A percentile compares a stretch with the other conserved stretches of the same genome.
Conservation (phyloP, 2,797 vertebrate species). For the Phoebastria nigripes region DNA sequence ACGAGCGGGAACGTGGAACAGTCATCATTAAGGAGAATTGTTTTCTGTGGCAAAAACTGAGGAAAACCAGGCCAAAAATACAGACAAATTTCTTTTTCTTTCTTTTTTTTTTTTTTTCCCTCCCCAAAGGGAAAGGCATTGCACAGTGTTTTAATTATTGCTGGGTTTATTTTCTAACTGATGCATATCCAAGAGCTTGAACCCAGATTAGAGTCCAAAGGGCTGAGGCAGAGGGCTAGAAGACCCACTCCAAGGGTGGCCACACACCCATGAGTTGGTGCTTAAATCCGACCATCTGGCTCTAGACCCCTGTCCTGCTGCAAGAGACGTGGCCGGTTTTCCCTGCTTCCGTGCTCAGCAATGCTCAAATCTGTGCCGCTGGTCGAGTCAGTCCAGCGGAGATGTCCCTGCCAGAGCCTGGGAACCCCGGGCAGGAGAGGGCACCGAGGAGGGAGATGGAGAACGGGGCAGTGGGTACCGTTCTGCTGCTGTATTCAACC, state of each 20-base stretch:
- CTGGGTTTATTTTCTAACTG: neutral
- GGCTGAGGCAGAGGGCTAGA: neutral
- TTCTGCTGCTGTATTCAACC: neutral
- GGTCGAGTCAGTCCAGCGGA: neutral
- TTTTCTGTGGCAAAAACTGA: constrained; percentile 13
- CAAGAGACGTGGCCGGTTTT: neutral
- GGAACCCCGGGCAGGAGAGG: neutral
- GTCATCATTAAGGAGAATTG: constrained; percentile 20
- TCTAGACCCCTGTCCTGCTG: neutral
- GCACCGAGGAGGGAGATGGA: neutral
- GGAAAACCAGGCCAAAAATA: neutral
- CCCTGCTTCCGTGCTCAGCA: neutral
- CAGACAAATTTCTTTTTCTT: neutral
- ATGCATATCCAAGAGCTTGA: neutral
- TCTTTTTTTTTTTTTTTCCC: neutral
- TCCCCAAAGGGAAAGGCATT: neutral
- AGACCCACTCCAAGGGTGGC: neutral
- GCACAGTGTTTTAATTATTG: constrained; percentile 6
- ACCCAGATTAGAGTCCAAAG: neutral
- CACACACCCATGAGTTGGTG: neutral
- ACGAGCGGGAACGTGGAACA: neutral
- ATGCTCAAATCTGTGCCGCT: neutral
- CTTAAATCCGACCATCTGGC: neutral
- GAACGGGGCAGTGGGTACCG: accelerated
- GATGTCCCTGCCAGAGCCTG: neutral